Evolutionary conservation across 2,888 invertebrate genomes (phyloP), one percentile per base, ranked within the genome.

Genomic region (Ethmia dodecea): DNA sequence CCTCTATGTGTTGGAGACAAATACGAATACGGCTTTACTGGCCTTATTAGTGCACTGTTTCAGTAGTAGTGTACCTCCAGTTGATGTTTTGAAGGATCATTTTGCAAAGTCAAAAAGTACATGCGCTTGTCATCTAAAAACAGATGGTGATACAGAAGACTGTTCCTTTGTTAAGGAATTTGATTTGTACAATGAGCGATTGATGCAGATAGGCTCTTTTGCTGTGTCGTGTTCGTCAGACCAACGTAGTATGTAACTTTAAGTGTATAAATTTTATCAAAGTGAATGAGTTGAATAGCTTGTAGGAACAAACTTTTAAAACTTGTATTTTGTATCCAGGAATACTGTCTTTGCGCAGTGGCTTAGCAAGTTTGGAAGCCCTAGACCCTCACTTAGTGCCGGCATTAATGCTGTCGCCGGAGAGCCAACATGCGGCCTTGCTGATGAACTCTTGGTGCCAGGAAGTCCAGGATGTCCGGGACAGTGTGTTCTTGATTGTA

Each of bases 161-260:
- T 88, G 88, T 38, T 54, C 59, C 14, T 73, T 84, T 38, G 84
- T 91, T 8, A 89, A 88, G 40, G 88, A 89, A 20, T 91, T 92
- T 70, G 93, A 93, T 79, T 73, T 89, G 43, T 87, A 89, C 39
- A 89, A 90, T 52, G 93, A 93, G 56, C 88, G 91, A 48, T 72
- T 91, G 31, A 75, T 90, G 70, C 92, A 92, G 56, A 90, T 92
- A 51, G 92, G 91, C 28, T 79, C 89, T 31, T 93, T 92, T 70
- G 91, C 92, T n/a, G 86, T 91, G 28, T 89, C 91, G 3, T 83
- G 81, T 52, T 81, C 81, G 14, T 81, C 77, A 18, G 83, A 83
- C 63, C 68, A 78, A 40, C 67, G 61, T 46, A 70, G 86, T 84
- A 54, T 60, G 80, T 62, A 18, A n/a, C n/a, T n/a, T n/a, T n/a